A percentile compares a stretch with the other conserved stretches of the same genome.
phyloP scores from a whole-genome alignment of 1,140 invertebrate species.

The Zaprionus inermis region DNA sequence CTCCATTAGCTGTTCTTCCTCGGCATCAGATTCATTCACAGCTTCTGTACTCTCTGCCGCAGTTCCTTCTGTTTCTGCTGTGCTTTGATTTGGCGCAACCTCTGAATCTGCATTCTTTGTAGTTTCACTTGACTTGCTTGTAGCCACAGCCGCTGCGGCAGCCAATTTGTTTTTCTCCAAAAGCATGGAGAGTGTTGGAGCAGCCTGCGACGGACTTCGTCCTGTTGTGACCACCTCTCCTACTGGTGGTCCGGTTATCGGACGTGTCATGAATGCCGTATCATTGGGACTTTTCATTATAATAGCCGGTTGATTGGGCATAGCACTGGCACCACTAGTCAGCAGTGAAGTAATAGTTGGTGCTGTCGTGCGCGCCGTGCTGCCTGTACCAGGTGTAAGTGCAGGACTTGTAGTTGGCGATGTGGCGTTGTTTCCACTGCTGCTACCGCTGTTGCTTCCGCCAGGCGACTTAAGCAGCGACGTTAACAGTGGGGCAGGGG shows the following conservation, averaged over 20 bases:
- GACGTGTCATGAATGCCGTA: constrained; percentile 60
- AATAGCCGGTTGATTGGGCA: constrained; percentile 69
- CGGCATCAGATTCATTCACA: constrained; percentile 57
- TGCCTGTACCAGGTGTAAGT: constrained; percentile 17
- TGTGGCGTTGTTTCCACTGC: constrained; percentile 15
- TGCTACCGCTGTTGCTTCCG: constrained; percentile 61
- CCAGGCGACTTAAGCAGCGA: constrained; percentile 92
- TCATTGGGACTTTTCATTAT: constrained; percentile 62
- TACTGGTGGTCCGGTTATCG: constrained; percentile 65
- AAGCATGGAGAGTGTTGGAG: constrained; percentile 88
- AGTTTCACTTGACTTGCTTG: constrained; percentile 9
- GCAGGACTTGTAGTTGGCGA: constrained; percentile 16
- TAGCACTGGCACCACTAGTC: constrained; percentile 48
- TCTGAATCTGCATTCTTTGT: constrained; percentile 7
- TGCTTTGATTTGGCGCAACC: constrained; percentile 15
- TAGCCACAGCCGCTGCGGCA: constrained; percentile 84
- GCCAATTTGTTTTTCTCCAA: constrained; percentile 86
- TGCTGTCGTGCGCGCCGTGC: constrained; percentile 70
- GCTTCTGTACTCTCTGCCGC: constrained; percentile 13
- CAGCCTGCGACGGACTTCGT: constrained; percentile 86
- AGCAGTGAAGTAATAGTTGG: constrained; percentile 81
- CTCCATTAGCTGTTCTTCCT: constrained; percentile 75
- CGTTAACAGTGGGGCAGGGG: constrained; percentile 90
- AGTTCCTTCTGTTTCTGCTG: constrained; percentile 24
- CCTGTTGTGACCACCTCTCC: constrained; percentile 34